phyloP scores from a whole-genome alignment of 2,888 invertebrate species.

The Dryobota labecula region DNA sequence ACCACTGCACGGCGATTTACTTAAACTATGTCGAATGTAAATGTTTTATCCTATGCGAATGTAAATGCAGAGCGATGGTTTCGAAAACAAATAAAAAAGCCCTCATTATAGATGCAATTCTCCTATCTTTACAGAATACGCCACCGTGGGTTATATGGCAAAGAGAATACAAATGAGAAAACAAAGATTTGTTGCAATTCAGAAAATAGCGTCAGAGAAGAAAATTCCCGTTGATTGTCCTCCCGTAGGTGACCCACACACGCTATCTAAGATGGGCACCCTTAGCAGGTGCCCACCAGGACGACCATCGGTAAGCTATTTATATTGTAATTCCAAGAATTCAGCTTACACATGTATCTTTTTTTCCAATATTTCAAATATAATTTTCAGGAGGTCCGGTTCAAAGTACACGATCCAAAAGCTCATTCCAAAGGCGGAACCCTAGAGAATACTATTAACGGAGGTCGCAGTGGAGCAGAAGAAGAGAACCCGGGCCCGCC shows the following conservation, averaged over 20 bases:
- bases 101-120: constrained; percentile 61
- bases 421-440: constrained; percentile 98
- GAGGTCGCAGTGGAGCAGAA: constrained; percentile 92
- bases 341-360: background rate
- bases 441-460: constrained; percentile 97
- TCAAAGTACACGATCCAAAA: constrained; percentile 98
- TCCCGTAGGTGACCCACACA: constrained; percentile 92
- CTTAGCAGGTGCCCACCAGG: constrained; percentile 91
- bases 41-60: constrained; percentile 48
- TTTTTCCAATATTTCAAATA: constrained; percentile 23
- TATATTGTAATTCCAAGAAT: constrained; percentile 24
- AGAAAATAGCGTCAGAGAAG: constrained; percentile 98
- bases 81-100: constrained; percentile 1
- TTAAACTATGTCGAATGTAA: constrained; percentile 30
- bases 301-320: constrained; percentile 86
- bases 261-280: constrained; percentile 94
- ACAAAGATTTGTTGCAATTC: constrained; percentile 96
- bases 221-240: constrained; percentile 95
- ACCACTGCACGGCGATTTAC: constrained; percentile 52
- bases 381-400: constrained; percentile 96
- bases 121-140: constrained; percentile 95
- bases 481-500: constrained; percentile 92
- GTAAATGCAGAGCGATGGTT: constrained; percentile 33
- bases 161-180: constrained; percentile 99
- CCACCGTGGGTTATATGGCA: constrained; percentile 99